Percentiles rank a stretch among this genome's conserved stretches.
phyloP scores from a whole-genome alignment of 2,888 invertebrate species.

The Byasa hedistus region DNA sequence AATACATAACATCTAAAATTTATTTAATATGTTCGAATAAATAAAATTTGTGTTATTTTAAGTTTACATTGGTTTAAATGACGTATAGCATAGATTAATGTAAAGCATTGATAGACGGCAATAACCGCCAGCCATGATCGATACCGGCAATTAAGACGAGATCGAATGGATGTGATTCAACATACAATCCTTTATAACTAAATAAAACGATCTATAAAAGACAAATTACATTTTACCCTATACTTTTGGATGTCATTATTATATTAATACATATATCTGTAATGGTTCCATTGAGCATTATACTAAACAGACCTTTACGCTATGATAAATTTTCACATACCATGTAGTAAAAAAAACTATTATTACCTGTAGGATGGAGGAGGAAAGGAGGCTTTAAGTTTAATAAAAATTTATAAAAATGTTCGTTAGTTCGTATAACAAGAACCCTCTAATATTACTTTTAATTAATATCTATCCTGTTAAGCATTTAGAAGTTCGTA shows the following conservation, averaged over 20 bases:
- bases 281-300: neutral
- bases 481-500: neutral
- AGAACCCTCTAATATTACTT: too few relatives aligned
- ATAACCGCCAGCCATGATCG: slow-evolving; percentile 24
- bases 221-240: neutral
- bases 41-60: neutral
- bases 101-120: slow-evolving; percentile 16
- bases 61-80: neutral
- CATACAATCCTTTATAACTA: slow-evolving; percentile 5
- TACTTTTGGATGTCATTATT: neutral
- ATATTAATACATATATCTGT: neutral
- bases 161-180: slow-evolving; percentile 23
- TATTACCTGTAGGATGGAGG: too few relatives aligned
- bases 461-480: neutral
- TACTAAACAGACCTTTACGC: too few relatives aligned
- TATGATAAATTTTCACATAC: too few relatives aligned
- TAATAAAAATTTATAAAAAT: too few relatives aligned
- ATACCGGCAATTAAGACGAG: slow-evolving; percentile 21
- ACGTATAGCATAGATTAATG: slow-evolving; percentile 13
- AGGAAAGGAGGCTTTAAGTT: too few relatives aligned
- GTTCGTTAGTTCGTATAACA: too few relatives aligned
- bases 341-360: too few relatives aligned
- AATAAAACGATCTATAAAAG: neutral
- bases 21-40: neutral
- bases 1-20: neutral